Evolutionary conservation across 2,113 vertebrate genomes (phyloP).

Genomic region (Cichladusa arquata): DNA sequence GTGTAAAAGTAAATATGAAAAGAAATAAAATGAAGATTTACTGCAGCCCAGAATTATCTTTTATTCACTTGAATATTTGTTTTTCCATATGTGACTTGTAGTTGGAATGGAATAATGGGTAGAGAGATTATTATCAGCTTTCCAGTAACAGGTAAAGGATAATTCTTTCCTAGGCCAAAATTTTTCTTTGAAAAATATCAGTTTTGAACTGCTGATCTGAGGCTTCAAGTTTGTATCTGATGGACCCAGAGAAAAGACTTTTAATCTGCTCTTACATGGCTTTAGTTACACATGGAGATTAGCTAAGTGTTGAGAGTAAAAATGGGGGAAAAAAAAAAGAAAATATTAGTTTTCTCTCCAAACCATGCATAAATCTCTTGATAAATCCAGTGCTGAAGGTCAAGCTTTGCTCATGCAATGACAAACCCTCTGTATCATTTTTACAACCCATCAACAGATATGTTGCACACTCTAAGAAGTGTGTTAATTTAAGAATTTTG

Average conservation of each 20-base stretch:
- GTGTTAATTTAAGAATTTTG: not conserved
- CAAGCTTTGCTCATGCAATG: not conserved
- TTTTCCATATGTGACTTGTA: not conserved
- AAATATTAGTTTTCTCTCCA: not conserved
- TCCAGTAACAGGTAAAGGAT: not conserved
- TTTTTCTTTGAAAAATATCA: not conserved
- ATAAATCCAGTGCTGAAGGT: not conserved
- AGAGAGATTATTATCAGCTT: not conserved
- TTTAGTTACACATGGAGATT: not conserved
- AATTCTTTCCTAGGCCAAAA: not conserved
- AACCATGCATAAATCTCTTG: not conserved
- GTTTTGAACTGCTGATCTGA: not conserved
- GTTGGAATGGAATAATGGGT: not conserved
- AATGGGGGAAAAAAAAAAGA: accelerated
- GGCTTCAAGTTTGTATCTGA: not conserved
- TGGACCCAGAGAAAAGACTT: not conserved
- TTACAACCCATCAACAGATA: not conserved
- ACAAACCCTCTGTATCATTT: not conserved
- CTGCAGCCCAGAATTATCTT: accelerated
- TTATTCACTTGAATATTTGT: not conserved
- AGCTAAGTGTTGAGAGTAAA: not conserved
- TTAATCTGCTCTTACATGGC: not conserved
- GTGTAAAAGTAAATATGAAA: not conserved
- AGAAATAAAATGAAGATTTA: not conserved
- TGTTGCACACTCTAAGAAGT: not conserved